These are phyloP conservation scores for Paelopatides confundens DNA, from an alignment of 53 echinoderm and acorn worm genomes.

Conservation along the genomic window DNA sequence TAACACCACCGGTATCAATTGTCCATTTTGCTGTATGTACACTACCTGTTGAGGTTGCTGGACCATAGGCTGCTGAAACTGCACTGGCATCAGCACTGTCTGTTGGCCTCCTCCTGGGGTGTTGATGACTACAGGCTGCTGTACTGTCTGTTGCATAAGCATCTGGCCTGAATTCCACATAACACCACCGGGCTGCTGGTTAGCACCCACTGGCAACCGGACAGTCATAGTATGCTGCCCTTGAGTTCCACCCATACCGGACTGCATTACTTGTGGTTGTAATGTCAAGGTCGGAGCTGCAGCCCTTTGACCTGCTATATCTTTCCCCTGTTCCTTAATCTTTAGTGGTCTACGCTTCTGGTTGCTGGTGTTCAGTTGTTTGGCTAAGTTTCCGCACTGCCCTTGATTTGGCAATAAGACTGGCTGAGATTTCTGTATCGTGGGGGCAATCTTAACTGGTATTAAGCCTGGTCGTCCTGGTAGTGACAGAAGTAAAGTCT, in stretches of 20 bases:
- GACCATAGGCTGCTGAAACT: constrained; percentile 57
- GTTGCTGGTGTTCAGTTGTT: constrained; percentile 31
- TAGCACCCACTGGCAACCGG: constrained; percentile 70
- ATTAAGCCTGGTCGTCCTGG: constrained; percentile 71
- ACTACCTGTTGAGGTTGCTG: constrained; percentile 78
- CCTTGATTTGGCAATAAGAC: constrained; percentile 80
- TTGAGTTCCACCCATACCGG: constrained; percentile 32
- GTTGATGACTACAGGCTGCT: constrained; percentile 53
- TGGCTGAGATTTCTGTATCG: constrained; percentile 67
- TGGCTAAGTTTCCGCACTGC: constrained; percentile 52
- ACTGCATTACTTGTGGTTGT: constrained; percentile 49
- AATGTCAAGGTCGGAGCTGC: constrained; percentile 51
- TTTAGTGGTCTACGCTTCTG: constrained; percentile 64
- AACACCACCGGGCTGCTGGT: constrained; percentile 58
- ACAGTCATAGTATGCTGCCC: constrained; percentile 72
- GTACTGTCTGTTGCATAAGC: constrained; percentile 57
- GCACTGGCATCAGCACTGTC: constrained; percentile 66
- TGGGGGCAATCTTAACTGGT: constrained; percentile 79
- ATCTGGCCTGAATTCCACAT: constrained; percentile 74
- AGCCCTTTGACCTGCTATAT: neutral
- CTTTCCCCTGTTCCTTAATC: constrained; percentile 52
- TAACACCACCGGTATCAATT: constrained; percentile 88
- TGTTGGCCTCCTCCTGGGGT: constrained; percentile 53
- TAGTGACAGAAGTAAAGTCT: constrained; percentile 80
- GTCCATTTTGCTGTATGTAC: constrained; percentile 98